These are phyloP conservation scores for Dicentrarchus labrax DNA, from an alignment of 2,113 vertebrate species.

Conservation along the genomic window DNA sequence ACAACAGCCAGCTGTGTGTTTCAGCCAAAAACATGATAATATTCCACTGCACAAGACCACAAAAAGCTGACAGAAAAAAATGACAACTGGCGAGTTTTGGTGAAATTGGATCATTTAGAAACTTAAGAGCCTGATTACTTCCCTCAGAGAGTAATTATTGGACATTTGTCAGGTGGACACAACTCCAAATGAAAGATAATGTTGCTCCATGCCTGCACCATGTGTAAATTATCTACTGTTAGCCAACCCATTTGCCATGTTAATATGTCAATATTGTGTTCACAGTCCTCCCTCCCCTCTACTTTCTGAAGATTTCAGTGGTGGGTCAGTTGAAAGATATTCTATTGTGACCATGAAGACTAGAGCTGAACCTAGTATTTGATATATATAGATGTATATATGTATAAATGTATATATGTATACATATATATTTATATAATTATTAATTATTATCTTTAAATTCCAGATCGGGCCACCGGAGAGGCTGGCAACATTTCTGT, in stretches of 20 bases:
- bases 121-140: background rate
- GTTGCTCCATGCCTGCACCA: background rate
- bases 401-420: too few relatives aligned
- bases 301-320: too few relatives aligned
- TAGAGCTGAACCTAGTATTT: too few relatives aligned
- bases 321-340: too few relatives aligned
- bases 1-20: background rate
- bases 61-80: background rate
- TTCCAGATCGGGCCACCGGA: too few relatives aligned
- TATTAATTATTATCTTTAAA: too few relatives aligned
- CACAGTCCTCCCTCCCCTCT: too few relatives aligned
- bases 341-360: too few relatives aligned
- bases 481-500: background rate
- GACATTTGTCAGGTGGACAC: background rate
- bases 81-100: too few relatives aligned
- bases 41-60: background rate
- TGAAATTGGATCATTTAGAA: background rate
- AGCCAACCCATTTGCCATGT: background rate
- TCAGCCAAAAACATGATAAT: background rate
- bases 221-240: background rate
- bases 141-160: background rate
- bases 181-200: background rate
- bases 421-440: too few relatives aligned
- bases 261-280: too few relatives aligned
- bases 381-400: too few relatives aligned